A percentile compares a stretch with the other conserved stretches of the same genome.
phyloP scores from a whole-genome alignment of 37 sponge, comb jelly and placozoan species.

The Axinella damicornis region DNA sequence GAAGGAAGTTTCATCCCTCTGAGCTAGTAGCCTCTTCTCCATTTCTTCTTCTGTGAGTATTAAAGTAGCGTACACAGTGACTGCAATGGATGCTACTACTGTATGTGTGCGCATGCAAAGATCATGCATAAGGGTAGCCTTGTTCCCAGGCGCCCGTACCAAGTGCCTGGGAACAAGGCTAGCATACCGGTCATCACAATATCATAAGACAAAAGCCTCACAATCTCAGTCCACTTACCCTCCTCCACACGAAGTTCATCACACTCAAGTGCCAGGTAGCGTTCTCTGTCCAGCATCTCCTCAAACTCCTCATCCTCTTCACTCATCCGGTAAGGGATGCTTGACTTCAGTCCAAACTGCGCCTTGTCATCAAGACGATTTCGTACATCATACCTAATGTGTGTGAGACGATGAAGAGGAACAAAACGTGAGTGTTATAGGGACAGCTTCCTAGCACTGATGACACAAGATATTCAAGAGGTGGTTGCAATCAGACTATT shows the following conservation, averaged over 20 bases:
- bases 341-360: constrained; percentile 84
- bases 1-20: constrained; percentile 36
- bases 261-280: constrained; percentile 79
- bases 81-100: too few relatives aligned
- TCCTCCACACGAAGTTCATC: constrained; percentile 52
- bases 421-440: background rate
- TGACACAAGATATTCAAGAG: too few relatives aligned
- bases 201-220: too few relatives aligned
- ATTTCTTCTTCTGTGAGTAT: constrained; percentile 52
- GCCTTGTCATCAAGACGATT: constrained; percentile 78
- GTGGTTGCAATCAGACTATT: too few relatives aligned
- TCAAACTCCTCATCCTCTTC: constrained; percentile 77
- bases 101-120: too few relatives aligned
- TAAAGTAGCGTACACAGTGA: too few relatives aligned
- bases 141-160: too few relatives aligned
- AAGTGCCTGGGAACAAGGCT: too few relatives aligned
- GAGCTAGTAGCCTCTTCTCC: constrained; percentile 54
- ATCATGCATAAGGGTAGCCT: too few relatives aligned
- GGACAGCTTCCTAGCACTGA: background rate
- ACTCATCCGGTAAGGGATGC: constrained; percentile 53
- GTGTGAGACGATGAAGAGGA: background rate
- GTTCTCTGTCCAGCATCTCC: constrained; percentile 79
- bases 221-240: background rate
- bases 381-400: constrained; percentile 83
- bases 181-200: too few relatives aligned